Evolutionary conservation across 2,888 invertebrate genomes (phyloP).

Genomic region (Acanthosepion pharaonis): DNA sequence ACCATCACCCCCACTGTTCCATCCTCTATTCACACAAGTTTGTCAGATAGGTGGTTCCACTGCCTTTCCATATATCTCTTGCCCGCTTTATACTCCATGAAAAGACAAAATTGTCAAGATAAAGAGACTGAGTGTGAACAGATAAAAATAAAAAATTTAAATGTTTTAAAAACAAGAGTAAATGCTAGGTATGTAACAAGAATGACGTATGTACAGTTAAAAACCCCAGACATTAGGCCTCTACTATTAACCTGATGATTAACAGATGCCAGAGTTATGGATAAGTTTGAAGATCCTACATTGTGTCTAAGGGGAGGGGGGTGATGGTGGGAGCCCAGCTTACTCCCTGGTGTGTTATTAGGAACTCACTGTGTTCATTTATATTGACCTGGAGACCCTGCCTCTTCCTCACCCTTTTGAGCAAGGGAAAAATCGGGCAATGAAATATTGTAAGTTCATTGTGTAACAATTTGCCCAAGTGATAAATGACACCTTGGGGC

Average conservation of each 20-base stretch:
- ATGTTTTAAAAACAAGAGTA: too few relatives aligned
- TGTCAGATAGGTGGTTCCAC: too few relatives aligned
- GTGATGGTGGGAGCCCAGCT: neutral
- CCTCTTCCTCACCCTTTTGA: neutral
- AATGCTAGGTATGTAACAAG: neutral
- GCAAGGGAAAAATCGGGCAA: neutral
- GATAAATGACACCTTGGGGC: neutral
- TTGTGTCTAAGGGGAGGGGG: neutral
- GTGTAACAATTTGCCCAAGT: neutral
- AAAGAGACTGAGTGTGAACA: too few relatives aligned
- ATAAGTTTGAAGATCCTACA: neutral
- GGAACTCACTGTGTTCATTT: neutral
- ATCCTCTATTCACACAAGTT: too few relatives aligned
- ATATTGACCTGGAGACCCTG: neutral
- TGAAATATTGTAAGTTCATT: neutral
- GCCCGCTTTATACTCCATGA: too few relatives aligned
- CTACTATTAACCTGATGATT: neutral
- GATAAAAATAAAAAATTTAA: too few relatives aligned
- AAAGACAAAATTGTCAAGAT: too few relatives aligned
- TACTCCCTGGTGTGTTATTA: neutral
- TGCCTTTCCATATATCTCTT: too few relatives aligned
- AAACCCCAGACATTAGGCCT: neutral
- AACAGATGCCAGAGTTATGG: neutral
- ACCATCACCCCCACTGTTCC: too few relatives aligned
- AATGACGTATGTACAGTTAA: neutral